Evolutionary conservation across 2,797 vertebrate genomes (phyloP).

Genomic region (Trichosurus vulpecula): DNA sequence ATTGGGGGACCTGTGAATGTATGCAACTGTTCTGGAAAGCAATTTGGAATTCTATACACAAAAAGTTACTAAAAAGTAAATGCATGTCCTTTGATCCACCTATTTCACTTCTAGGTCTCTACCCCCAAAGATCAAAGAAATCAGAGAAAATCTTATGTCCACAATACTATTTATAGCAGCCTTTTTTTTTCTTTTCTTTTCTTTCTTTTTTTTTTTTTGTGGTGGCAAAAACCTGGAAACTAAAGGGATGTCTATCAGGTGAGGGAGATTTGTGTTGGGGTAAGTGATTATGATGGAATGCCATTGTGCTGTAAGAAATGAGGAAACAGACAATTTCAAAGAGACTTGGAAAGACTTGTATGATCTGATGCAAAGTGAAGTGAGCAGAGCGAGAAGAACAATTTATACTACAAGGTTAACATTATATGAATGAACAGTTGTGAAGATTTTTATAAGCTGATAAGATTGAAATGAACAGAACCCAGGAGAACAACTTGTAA

Average conservation of each 20-base stretch:
- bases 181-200: neutral
- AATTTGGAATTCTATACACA: neutral
- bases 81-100: neutral
- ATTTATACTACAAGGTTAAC: neutral
- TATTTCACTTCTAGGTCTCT: neutral
- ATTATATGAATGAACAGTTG: neutral
- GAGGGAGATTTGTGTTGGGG: neutral
- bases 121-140: neutral
- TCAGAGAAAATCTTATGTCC: neutral
- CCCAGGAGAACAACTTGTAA: neutral
- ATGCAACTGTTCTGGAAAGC: neutral
- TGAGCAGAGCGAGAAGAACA: neutral
- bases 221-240: neutral
- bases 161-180: neutral
- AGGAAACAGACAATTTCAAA: neutral
- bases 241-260: neutral
- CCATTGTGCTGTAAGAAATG: neutral
- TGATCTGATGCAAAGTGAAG: neutral
- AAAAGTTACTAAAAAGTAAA: neutral
- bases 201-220: neutral
- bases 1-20: neutral
- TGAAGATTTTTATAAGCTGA: neutral
- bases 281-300: neutral
- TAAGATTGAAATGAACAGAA: neutral
- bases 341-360: neutral